phyloP scores from a whole-genome alignment of 2,113 vertebrate species.

The Phodopus roborovskii region DNA sequence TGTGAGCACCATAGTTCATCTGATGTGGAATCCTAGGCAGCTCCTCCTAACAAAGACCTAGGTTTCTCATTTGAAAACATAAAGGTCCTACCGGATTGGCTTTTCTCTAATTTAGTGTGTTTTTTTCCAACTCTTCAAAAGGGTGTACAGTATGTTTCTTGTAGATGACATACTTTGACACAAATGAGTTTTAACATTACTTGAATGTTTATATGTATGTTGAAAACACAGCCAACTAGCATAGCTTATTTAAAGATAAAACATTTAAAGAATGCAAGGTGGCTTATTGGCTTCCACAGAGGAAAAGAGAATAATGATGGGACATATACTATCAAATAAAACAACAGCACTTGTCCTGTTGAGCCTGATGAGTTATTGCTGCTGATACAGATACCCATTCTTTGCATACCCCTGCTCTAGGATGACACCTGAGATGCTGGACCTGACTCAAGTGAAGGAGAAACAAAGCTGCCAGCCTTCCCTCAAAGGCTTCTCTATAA shows the following conservation, averaged over 20 bases:
- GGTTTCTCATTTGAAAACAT: neutral
- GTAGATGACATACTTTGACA: neutral
- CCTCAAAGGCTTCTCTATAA: neutral
- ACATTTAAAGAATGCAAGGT: neutral
- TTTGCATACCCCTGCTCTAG: neutral
- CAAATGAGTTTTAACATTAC: neutral
- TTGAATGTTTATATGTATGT: neutral
- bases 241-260: neutral
- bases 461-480: neutral
- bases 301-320: neutral
- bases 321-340: neutral
- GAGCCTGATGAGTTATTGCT: neutral
- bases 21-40: neutral
- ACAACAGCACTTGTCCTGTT: neutral
- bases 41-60: neutral
- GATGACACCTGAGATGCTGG: neutral
- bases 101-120: neutral
- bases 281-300: neutral
- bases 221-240: neutral
- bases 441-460: neutral
- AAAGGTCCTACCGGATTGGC: neutral
- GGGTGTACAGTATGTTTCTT: neutral
- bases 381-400: neutral
- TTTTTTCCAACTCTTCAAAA: neutral
- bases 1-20: neutral